These are phyloP conservation scores for Elgaria multicarinata DNA, from an alignment of 2,113 vertebrate genomes.

Conservation along the genomic window DNA sequence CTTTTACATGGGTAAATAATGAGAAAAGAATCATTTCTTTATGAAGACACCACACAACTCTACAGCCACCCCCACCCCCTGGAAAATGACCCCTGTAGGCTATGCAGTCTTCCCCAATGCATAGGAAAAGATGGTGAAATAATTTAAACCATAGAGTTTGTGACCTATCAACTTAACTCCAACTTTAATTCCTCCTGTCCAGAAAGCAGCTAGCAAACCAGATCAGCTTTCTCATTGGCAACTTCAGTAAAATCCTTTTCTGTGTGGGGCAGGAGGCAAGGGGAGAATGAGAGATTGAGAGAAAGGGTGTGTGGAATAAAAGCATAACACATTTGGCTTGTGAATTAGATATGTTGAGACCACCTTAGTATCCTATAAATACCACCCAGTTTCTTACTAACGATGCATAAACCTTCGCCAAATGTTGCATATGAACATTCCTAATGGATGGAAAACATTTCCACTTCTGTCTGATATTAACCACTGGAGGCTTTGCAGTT, in stretches of 20 bases:
- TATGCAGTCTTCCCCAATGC: not conserved
- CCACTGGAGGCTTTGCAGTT: constrained; percentile 36
- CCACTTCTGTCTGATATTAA: constrained; percentile 48
- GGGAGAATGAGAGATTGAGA: not conserved
- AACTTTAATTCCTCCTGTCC: not conserved
- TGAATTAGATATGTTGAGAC: not conserved
- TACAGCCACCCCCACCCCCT: not conserved
- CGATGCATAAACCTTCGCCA: not conserved
- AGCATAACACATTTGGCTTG: not conserved
- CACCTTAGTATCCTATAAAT: constrained; percentile 53
- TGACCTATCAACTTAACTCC: not conserved
- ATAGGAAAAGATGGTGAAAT: not conserved
- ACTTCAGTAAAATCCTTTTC: not conserved
- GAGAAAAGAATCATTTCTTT: not conserved
- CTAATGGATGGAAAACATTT: not conserved
- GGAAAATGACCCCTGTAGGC: not conserved
- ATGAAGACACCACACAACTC: not conserved
- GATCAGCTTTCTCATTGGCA: not conserved
- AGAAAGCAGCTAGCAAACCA: constrained; percentile 13
- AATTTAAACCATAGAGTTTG: not conserved
- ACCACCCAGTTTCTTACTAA: not conserved
- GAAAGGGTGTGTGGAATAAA: constrained; percentile 12
- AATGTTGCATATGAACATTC: not conserved
- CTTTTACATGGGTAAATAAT: not conserved
- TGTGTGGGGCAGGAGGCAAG: not conserved